Conservation (phyloP, 2,797 vertebrate genomes). For the Acrossocheilus wenchowensis region DNA sequence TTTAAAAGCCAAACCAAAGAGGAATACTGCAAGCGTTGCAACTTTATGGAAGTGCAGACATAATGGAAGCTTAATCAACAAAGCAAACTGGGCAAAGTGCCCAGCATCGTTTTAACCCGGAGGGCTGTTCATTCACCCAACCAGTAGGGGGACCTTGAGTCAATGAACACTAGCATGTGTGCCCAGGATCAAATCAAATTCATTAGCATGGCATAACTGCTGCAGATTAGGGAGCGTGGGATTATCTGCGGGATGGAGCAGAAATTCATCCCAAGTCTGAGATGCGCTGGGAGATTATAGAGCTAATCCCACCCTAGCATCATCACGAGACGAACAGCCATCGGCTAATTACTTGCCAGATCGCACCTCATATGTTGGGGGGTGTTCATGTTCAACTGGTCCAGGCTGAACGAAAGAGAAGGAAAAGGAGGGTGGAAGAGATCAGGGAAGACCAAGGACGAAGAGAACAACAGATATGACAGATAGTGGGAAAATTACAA, state of each 20-base stretch:
- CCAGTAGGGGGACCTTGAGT: slow-evolving; percentile 58
- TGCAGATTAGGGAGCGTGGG: slow-evolving; percentile 61
- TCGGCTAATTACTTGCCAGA: slow-evolving; percentile 83
- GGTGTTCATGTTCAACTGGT: slow-evolving; percentile 76
- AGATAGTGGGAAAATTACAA: slow-evolving; percentile 12
- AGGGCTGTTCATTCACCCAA: slow-evolving; percentile 53
- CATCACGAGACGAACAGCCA: slow-evolving; percentile 73
- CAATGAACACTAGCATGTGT: slow-evolving; percentile 36
- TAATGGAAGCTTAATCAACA: slow-evolving; percentile 69
- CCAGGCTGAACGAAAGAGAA: slow-evolving; percentile 72
- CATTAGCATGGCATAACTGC: slow-evolving; percentile 64
- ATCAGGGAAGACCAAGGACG: slow-evolving; percentile 56
- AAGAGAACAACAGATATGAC: slow-evolving; percentile 59
- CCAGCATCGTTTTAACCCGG: slow-evolving; percentile 67
- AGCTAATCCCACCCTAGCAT: slow-evolving; percentile 79
- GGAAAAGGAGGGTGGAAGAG: slow-evolving; percentile 66
- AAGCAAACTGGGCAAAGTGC: slow-evolving; percentile 68
- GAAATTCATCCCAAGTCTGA: slow-evolving; percentile 70
- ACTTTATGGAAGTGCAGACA: slow-evolving; percentile 57
- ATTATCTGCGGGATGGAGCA: slow-evolving; percentile 65
- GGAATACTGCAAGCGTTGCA: slow-evolving; percentile 66
- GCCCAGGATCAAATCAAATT: slow-evolving; percentile 42
- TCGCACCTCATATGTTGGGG: slow-evolving; percentile 82
- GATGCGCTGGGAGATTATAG: slow-evolving; percentile 66
- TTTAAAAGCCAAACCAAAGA: slow-evolving; percentile 52